phyloP scores from a whole-genome alignment of 2,888 invertebrate species.

The Nebria salina region DNA sequence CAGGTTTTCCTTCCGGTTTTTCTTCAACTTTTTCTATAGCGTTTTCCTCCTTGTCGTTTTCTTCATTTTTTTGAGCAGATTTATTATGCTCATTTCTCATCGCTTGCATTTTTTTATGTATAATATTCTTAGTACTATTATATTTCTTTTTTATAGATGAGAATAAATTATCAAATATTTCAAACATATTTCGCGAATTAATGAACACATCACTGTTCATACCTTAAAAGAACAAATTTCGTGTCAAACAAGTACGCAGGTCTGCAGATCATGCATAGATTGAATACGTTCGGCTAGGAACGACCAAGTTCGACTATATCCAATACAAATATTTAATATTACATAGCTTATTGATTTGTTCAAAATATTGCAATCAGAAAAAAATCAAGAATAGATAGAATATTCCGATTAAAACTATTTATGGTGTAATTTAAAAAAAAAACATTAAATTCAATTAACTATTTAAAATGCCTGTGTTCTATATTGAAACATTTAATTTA shows the following conservation, averaged over 20 bases:
- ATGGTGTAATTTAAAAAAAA: too few species aligned
- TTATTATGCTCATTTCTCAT: background rate
- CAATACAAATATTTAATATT: too few species aligned
- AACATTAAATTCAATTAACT: too few species aligned
- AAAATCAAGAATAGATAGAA: too few species aligned
- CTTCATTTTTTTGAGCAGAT: too few species aligned
- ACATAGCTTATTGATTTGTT: too few species aligned
- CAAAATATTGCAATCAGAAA: too few species aligned
- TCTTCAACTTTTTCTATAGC: background rate
- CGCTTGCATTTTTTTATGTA: background rate
- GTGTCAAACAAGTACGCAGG: background rate
- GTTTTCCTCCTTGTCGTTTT: background rate
- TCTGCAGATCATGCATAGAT: background rate
- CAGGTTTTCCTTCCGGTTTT: too few species aligned
- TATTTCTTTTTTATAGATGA: conserved; percentile 11
- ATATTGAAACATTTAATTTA: conserved; percentile 21
- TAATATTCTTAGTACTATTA: background rate
- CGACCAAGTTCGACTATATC: background rate
- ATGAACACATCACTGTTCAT: conserved; percentile 22
- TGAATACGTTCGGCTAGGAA: background rate
- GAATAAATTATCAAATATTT: conserved; percentile 24
- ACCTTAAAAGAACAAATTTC: conserved; percentile 11
- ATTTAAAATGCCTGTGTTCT: background rate
- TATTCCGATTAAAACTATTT: too few species aligned
- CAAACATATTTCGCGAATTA: conserved; percentile 18